Percentiles rank a stretch among this genome's conserved stretches.
Conservation (phyloP, 37 sponge, comb jelly and placozoan species). For the Haliclona indistincta region DNA sequence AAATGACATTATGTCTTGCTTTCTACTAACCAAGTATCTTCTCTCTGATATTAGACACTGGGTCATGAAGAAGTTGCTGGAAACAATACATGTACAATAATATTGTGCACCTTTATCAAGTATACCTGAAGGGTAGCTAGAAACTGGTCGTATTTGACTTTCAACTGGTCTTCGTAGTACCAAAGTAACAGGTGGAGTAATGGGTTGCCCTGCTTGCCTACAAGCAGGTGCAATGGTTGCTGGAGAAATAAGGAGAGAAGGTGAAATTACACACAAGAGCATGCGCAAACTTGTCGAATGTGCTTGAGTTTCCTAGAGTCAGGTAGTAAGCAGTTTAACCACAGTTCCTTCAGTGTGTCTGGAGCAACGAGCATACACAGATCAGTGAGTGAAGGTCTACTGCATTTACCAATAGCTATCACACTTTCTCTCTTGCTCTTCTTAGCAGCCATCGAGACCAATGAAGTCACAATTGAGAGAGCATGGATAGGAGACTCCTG, state of each 20-base stretch:
- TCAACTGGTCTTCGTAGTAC: slow-evolving; percentile 85
- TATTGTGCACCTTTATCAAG: neutral
- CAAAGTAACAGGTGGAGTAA: slow-evolving; percentile 81
- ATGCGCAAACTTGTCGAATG: slow-evolving; percentile 50
- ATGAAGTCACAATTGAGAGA: slow-evolving; percentile 58
- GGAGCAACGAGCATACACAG: slow-evolving; percentile 1
- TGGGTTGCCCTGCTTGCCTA: too few relatives aligned
- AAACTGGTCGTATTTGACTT: slow-evolving; percentile 61
- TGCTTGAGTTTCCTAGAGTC: slow-evolving; percentile 79
- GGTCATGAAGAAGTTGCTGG: slow-evolving; percentile 63
- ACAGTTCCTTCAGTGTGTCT: slow-evolving; percentile 91
- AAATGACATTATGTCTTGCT: neutral
- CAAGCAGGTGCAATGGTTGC: slow-evolving; percentile 50
- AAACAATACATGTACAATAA: slow-evolving; percentile 3
- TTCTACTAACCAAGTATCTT: slow-evolving; percentile 52
- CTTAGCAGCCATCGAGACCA: slow-evolving; percentile 84
- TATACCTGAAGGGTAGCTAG: slow-evolving; percentile 52
- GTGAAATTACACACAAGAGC: neutral
- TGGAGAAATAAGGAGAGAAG: slow-evolving; percentile 2
- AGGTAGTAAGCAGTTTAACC: slow-evolving; percentile 79
- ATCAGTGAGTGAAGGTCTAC: neutral
- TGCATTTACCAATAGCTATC: slow-evolving; percentile 43
- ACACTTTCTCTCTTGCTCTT: slow-evolving; percentile 88
- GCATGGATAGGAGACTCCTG: slow-evolving; percentile 96
- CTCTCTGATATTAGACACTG: slow-evolving; percentile 60